Evolutionary conservation across 2,888 invertebrate genomes (phyloP).

Genomic region (Drosophila rellima): DNA sequence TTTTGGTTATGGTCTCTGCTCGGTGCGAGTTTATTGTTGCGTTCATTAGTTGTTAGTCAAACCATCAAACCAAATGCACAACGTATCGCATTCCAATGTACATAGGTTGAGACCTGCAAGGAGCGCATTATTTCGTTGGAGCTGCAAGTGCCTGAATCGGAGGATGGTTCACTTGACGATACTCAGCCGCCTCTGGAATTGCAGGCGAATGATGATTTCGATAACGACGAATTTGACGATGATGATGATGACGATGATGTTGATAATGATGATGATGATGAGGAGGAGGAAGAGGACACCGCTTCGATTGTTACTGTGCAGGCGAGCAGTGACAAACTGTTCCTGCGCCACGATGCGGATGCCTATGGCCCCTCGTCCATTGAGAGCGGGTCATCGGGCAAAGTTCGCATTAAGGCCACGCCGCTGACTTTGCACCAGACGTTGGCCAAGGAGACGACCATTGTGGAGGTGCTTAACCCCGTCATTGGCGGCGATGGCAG

Average conservation of each 20-base stretch:
- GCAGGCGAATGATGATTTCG: conserved; percentile 57
- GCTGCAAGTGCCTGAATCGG: conserved; percentile 88
- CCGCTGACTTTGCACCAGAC: conserved; percentile 83
- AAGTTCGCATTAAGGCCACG: conserved; percentile 77
- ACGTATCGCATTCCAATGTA: conserved; percentile 77
- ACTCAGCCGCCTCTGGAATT: conserved; percentile 67
- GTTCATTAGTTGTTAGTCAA: conserved; percentile 58
- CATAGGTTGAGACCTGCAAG: conserved; percentile 94
- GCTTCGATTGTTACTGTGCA: conserved; percentile 86
- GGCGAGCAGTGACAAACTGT: conserved; percentile 84
- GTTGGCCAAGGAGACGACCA: conserved; percentile 83
- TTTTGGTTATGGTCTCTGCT: conserved; percentile 56
- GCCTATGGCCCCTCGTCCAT: conserved; percentile 79
- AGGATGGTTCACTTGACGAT: conserved; percentile 64
- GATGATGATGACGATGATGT: conserved; percentile 61
- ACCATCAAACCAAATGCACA: conserved; percentile 68
- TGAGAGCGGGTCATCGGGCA: conserved; percentile 76
- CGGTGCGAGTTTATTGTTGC: conserved; percentile 46
- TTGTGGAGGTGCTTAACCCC: conserved; percentile 86
- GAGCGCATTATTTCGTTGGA: conserved; percentile 96
- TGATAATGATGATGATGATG: conserved; percentile 85
- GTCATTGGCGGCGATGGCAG: conserved; percentile 85
- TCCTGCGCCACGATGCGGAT: conserved; percentile 81
- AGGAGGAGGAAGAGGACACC: conserved; percentile 87
- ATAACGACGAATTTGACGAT: conserved; percentile 73